Conservation (phyloP, 1,140 invertebrate species). For the Conopomorpha cramerella region DNA sequence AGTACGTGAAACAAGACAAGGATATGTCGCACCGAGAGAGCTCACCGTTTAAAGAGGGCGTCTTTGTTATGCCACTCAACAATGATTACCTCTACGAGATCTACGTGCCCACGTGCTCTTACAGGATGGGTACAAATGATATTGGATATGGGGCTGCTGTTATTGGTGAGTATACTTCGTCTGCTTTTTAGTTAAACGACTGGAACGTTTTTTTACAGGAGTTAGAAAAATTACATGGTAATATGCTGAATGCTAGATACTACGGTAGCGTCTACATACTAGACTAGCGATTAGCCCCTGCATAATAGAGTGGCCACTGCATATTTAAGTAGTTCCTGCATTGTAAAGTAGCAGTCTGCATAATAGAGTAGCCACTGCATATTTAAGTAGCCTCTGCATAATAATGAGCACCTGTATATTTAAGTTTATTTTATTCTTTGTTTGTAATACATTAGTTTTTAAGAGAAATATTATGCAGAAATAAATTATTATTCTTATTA, state of each 20-base stretch:
- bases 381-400: too few species aligned
- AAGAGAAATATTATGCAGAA: too few species aligned
- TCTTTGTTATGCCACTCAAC: conserved; percentile 31
- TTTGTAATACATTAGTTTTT: too few species aligned
- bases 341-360: too few species aligned
- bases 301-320: too few species aligned
- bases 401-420: too few species aligned
- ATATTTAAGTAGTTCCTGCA: too few species aligned
- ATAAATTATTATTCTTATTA: too few species aligned
- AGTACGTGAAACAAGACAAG: conserved; percentile 31
- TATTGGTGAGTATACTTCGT: conserved; percentile 69
- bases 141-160: conserved; percentile 86
- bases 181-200: neutral
- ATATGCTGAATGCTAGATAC: conserved; percentile 5
- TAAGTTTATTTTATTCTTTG: too few species aligned
- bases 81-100: conserved; percentile 75
- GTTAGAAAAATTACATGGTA: conserved; percentile 1
- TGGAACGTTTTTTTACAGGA: neutral
- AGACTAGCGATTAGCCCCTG: too few species aligned
- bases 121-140: conserved; percentile 85
- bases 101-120: conserved; percentile 90
- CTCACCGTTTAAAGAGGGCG: conserved; percentile 23
- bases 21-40: conserved; percentile 21
- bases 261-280: too few species aligned
- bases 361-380: too few species aligned